These are phyloP conservation scores for Physella acuta DNA, from an alignment of 1,140 invertebrate species.

Conservation along the genomic window DNA sequence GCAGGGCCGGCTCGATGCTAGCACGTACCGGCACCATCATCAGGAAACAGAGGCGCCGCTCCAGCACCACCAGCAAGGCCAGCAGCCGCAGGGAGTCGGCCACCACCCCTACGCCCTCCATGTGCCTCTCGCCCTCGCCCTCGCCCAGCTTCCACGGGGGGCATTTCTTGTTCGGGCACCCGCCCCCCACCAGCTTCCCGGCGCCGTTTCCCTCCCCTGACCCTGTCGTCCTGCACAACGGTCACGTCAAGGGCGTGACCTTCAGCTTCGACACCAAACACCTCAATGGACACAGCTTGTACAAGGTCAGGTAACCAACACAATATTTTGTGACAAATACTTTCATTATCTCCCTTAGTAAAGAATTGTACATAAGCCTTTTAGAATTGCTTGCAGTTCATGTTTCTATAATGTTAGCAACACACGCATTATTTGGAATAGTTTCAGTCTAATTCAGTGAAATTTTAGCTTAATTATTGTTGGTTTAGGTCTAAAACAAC, in stretches of 20 bases:
- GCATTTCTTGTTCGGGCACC: neutral
- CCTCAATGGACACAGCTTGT: neutral
- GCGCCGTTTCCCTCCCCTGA: slow-evolving; percentile 1
- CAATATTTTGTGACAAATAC: too few species aligned
- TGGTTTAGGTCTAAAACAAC: too few species aligned
- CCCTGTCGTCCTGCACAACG: neutral
- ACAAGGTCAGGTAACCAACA: slow-evolving; percentile 15
- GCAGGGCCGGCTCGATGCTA: slow-evolving; percentile 18
- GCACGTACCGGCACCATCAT: slow-evolving; percentile 25
- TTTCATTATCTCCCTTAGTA: too few species aligned
- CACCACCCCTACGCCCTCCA: neutral
- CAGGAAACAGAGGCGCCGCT: slow-evolving; percentile 25
- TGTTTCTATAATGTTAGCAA: too few species aligned
- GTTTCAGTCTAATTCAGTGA: too few species aligned
- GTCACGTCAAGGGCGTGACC: slow-evolving; percentile 2
- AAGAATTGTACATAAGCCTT: too few species aligned
- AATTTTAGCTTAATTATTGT: too few species aligned
- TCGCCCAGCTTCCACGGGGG: neutral
- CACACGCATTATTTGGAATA: too few species aligned
- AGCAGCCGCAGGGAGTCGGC: slow-evolving; percentile 8
- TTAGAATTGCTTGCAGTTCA: too few species aligned
- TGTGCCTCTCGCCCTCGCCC: neutral
- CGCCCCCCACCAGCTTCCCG: neutral
- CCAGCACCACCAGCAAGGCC: slow-evolving; percentile 21
- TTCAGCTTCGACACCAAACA: neutral